Conservation (phyloP, 2,797 vertebrate species). For the Salmo trutta region DNA sequence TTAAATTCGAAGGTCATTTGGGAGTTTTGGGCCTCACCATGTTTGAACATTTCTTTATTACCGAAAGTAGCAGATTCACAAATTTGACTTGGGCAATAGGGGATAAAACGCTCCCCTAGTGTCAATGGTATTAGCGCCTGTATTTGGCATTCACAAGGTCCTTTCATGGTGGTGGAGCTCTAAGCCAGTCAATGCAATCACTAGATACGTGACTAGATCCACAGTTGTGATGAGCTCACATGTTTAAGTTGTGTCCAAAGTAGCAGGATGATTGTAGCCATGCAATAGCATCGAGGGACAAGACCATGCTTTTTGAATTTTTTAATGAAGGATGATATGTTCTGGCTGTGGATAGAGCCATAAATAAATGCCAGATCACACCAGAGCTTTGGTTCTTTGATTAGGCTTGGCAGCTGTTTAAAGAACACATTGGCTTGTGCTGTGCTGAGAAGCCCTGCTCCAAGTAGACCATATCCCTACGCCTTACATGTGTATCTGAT, state of each 20-base stretch:
- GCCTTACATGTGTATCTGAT: constrained; percentile 58
- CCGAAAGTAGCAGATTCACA: not conserved
- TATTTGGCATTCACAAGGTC: constrained; percentile 45
- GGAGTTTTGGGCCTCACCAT: constrained; percentile 14
- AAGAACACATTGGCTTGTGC: constrained; percentile 53
- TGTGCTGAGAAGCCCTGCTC: constrained; percentile 46
- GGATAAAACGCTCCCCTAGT: constrained; percentile 22
- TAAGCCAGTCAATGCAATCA: constrained; percentile 35
- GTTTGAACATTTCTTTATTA: constrained; percentile 24
- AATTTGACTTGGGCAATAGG: constrained; percentile 28
- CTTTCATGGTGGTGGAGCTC: constrained; percentile 29
- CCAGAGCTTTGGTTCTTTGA: constrained; percentile 52
- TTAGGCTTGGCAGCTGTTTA: constrained; percentile 62
- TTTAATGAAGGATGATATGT: constrained; percentile 49
- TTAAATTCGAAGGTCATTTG: not conserved
- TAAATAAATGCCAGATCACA: constrained; percentile 67
- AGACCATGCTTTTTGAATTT: constrained; percentile 56
- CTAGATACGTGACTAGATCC: constrained; percentile 26
- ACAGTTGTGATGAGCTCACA: constrained; percentile 45
- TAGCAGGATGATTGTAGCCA: constrained; percentile 46
- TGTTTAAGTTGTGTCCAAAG: constrained; percentile 43
- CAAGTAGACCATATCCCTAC: constrained; percentile 43
- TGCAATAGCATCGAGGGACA: constrained; percentile 50
- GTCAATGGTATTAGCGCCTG: constrained; percentile 34
- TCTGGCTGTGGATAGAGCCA: constrained; percentile 49